phyloP scores from a whole-genome alignment of 2,888 invertebrate genomes.

The Keiferia lycopersicella region DNA sequence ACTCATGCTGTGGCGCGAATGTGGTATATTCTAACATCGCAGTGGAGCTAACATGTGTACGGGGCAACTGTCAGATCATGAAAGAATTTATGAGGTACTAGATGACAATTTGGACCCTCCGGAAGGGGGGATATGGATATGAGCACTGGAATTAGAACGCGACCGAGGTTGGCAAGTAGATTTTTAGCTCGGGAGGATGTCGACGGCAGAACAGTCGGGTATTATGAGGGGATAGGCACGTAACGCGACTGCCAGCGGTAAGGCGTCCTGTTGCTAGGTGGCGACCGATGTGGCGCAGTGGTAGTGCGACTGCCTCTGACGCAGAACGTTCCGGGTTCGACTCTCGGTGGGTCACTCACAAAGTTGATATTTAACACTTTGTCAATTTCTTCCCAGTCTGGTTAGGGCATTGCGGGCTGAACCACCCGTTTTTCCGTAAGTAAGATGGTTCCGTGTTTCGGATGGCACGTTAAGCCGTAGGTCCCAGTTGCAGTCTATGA shows the following conservation, averaged over 20 bases:
- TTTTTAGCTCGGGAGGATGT: conserved; percentile 14
- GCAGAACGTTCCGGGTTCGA: too few species aligned
- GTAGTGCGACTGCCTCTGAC: too few species aligned
- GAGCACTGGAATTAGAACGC: conserved; percentile 10
- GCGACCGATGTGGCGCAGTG: too few species aligned
- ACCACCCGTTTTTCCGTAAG: too few species aligned
- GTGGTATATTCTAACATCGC: conserved; percentile 49
- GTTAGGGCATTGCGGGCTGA: too few species aligned
- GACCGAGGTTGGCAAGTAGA: conserved; percentile 15
- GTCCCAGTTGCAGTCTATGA: too few species aligned
- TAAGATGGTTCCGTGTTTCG: too few species aligned
- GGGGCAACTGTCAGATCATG: conserved; percentile 67
- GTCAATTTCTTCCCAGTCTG: too few species aligned
- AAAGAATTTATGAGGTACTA: conserved; percentile 76
- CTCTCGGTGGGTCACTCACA: too few species aligned
- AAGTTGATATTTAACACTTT: too few species aligned
- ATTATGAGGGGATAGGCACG: neutral
- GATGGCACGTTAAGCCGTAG: too few species aligned
- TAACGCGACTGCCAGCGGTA: neutral
- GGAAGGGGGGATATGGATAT: conserved; percentile 57
- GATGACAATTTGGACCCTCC: conserved; percentile 57
- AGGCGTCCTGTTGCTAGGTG: neutral
- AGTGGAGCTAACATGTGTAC: conserved; percentile 58
- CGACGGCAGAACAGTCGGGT: neutral
- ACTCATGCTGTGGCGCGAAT: conserved; percentile 67